These are phyloP conservation scores for Rhodeus uyekii DNA, from an alignment of 2,797 vertebrate genomes.

Conservation along the genomic window DNA sequence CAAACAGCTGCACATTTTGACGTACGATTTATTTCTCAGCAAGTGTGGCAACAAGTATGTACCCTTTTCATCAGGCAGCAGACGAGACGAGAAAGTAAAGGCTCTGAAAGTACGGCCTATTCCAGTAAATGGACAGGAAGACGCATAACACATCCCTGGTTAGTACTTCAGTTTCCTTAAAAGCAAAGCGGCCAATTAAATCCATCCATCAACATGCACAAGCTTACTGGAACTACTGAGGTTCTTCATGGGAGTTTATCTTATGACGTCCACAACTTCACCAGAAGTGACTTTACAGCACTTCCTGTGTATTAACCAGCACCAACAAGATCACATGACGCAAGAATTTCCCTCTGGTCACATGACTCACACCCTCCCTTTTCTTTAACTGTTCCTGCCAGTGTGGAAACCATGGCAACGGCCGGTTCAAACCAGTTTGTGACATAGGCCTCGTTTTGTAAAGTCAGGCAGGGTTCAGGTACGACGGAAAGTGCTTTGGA, in stretches of 20 bases:
- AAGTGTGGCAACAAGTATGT: background rate
- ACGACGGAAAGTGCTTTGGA: slow-evolving; percentile 82
- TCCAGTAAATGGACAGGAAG: background rate
- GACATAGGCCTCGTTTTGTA: slow-evolving; percentile 90
- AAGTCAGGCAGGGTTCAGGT: slow-evolving; percentile 85
- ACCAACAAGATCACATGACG: slow-evolving; percentile 81
- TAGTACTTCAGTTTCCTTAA: slow-evolving; percentile 14
- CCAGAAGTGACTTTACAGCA: slow-evolving; percentile 60
- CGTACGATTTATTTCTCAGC: background rate
- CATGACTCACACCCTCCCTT: slow-evolving; percentile 81
- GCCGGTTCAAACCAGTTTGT: slow-evolving; percentile 89
- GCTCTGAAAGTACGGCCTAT: background rate
- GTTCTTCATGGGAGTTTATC: background rate
- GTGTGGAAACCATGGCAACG: slow-evolving; percentile 88
- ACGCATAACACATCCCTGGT: background rate
- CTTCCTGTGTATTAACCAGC: slow-evolving; percentile 79
- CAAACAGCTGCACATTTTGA: background rate
- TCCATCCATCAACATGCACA: background rate
- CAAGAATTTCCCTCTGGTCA: slow-evolving; percentile 84
- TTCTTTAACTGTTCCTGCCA: slow-evolving; percentile 80
- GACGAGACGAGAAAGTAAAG: background rate
- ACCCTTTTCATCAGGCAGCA: background rate
- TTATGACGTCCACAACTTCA: background rate
- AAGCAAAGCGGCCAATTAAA: slow-evolving; percentile 14
- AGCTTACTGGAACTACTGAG: background rate